phyloP scores from a whole-genome alignment of 2,113 vertebrate species.

The Pituophis catenifer region DNA sequence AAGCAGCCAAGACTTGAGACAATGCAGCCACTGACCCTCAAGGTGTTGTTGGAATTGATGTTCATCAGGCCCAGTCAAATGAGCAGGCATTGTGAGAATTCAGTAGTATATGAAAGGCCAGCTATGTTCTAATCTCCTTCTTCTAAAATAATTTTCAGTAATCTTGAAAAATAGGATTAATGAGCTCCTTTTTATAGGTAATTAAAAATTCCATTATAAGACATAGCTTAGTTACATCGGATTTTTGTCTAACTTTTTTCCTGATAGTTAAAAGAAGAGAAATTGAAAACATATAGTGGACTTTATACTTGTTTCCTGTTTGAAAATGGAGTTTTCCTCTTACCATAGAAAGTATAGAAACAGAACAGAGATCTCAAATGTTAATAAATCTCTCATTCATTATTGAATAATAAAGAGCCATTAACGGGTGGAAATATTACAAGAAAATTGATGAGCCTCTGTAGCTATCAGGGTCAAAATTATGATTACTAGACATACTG shows the following conservation, averaged over 20 bases:
- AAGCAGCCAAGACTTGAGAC: fast-evolving
- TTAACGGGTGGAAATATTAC: neutral
- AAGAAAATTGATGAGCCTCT: neutral
- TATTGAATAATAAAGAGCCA: neutral
- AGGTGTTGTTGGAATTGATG: neutral
- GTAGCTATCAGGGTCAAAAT: neutral
- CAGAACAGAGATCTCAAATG: neutral
- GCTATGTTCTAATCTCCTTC: fast-evolving
- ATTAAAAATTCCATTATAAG: neutral
- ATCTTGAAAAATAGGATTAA: neutral
- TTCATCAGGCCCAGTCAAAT: neutral
- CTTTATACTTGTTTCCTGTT: neutral
- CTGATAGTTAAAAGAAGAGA: neutral
- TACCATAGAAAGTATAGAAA: neutral
- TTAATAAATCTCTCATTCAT: neutral
- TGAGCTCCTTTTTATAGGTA: neutral
- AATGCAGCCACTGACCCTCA: neutral
- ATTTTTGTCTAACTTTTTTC: neutral
- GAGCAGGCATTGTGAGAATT: neutral
- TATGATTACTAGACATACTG: neutral
- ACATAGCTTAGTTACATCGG: neutral
- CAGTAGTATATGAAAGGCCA: neutral
- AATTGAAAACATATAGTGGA: neutral
- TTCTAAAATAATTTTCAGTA: neutral
- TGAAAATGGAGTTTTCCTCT: neutral